Percentiles rank a stretch among this genome's conserved stretches.
phyloP scores from a whole-genome alignment of 2,797 vertebrate species.

The Podargus strigoides region DNA sequence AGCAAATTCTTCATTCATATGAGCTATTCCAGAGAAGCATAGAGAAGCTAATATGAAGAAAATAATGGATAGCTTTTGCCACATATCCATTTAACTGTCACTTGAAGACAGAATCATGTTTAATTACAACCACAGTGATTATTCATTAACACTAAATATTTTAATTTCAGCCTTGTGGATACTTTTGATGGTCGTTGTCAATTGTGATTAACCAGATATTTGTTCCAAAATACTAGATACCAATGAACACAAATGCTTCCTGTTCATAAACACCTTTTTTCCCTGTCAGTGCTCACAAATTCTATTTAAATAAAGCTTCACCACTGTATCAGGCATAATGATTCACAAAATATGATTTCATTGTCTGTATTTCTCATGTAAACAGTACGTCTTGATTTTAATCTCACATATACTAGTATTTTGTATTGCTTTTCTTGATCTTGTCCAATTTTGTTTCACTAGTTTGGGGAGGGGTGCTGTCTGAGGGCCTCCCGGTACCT shows the following conservation, averaged over 20 bases:
- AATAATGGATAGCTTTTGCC: not conserved
- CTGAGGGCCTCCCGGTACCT: not conserved
- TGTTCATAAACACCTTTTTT: not conserved
- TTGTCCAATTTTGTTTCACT: not conserved
- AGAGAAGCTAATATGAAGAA: not conserved
- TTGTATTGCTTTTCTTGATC: not conserved
- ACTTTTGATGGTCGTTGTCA: not conserved
- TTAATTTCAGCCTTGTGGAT: not conserved
- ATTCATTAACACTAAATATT: not conserved
- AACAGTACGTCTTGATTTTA: not conserved
- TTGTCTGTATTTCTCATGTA: not conserved
- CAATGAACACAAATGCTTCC: not conserved
- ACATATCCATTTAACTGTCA: not conserved
- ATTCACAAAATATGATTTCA: not conserved
- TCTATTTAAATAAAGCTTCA: not conserved
- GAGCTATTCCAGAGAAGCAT: not conserved
- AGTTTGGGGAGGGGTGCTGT: accelerated
- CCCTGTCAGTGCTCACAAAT: not conserved
- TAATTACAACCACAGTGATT: not conserved
- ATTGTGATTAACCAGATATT: not conserved
- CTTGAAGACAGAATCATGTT: not conserved
- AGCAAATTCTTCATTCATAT: not conserved
- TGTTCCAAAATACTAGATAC: not conserved
- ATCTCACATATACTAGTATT: not conserved
- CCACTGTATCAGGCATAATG: not conserved